These are phyloP conservation scores for Poecilia picta DNA, from an alignment of 2,797 vertebrate genomes.

Conservation along the genomic window DNA sequence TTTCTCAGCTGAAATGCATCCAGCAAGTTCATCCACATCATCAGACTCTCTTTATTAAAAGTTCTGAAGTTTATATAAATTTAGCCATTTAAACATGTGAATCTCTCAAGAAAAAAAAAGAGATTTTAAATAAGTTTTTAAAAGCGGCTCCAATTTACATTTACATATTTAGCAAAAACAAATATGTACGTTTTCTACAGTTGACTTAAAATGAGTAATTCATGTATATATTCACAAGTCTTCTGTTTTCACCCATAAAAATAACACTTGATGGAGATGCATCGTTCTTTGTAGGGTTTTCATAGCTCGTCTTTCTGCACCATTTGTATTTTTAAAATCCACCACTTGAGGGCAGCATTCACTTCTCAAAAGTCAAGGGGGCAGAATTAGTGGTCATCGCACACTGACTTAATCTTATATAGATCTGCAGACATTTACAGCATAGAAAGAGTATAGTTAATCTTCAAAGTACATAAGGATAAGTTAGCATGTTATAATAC, in stretches of 20 bases:
- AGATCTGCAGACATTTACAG: neutral
- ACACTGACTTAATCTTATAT: neutral
- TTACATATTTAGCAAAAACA: neutral
- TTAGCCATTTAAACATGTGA: neutral
- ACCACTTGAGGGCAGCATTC: conserved; percentile 38
- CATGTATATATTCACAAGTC: neutral
- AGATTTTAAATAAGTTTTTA: neutral
- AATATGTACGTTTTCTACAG: neutral
- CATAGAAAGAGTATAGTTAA: neutral
- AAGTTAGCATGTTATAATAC: neutral
- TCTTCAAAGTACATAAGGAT: neutral
- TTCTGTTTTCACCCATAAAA: neutral
- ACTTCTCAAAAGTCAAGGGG: neutral
- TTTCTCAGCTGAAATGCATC: neutral
- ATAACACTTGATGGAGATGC: neutral
- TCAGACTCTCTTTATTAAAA: neutral
- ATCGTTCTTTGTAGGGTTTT: neutral
- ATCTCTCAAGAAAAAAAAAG: neutral
- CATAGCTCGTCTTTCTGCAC: neutral
- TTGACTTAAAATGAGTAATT: neutral
- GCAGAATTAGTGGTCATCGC: neutral
- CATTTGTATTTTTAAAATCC: neutral
- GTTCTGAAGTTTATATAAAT: neutral
- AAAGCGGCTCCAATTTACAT: neutral
- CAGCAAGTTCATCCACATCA: neutral